phyloP scores from a whole-genome alignment of 2,888 invertebrate species.

The Lottia scabra region DNA sequence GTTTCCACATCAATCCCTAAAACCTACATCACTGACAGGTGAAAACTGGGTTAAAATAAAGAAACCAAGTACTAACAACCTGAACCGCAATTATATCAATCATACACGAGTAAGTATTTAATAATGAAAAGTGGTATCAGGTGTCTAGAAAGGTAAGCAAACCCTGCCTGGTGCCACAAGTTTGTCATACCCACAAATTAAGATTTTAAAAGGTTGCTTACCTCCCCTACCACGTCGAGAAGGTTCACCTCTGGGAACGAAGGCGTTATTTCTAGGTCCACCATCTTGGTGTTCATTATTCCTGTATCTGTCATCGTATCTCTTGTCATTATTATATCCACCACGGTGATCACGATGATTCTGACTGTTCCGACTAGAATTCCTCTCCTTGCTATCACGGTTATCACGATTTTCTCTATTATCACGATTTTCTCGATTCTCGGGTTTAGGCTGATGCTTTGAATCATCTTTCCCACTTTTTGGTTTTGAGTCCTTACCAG shows the following conservation, averaged over 20 bases:
- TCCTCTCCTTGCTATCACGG: constrained; percentile 26
- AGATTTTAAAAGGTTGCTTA: too few species aligned
- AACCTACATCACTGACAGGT: too few species aligned
- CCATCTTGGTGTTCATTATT: constrained; percentile 23
- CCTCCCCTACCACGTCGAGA: constrained; percentile 81
- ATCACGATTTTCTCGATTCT: constrained; percentile 15
- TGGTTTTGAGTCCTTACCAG: constrained; percentile 24
- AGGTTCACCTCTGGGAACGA: constrained; percentile 89
- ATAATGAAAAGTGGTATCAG: too few species aligned
- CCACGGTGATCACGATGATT: constrained; percentile 21
- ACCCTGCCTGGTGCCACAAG: too few species aligned
- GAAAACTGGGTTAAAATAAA: too few species aligned
- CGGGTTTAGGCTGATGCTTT: constrained; percentile 19
- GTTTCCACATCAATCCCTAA: too few species aligned
- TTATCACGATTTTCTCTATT: constrained; percentile 12
- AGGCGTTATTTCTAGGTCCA: constrained; percentile 35
- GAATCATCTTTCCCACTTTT: constrained; percentile 22
- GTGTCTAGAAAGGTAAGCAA: too few species aligned
- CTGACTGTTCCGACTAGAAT: constrained; percentile 29
- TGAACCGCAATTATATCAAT: too few species aligned
- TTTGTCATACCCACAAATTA: too few species aligned
- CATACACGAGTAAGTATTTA: too few species aligned
- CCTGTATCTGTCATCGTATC: constrained; percentile 15
- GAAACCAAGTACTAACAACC: too few species aligned
- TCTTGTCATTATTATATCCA: constrained; percentile 26